These are phyloP conservation scores for Magallana angulata DNA, from an alignment of 1,140 invertebrate species.

Conservation along the genomic window DNA sequence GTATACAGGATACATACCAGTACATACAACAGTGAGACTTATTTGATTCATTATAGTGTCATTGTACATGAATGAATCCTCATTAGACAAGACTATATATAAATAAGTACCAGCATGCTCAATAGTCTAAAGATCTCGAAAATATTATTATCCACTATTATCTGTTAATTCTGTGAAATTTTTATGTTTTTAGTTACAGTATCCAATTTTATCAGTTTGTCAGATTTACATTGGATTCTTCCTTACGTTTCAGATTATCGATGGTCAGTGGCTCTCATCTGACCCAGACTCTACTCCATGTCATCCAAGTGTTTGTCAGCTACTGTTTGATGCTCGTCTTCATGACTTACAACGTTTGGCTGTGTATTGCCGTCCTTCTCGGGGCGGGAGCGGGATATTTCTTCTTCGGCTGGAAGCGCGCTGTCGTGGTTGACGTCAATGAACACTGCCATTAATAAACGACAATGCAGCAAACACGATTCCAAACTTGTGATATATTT, in stretches of 20 bases:
- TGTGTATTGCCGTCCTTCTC: conserved; percentile 93
- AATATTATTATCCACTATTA: too few relatives aligned
- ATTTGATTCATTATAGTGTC: too few relatives aligned
- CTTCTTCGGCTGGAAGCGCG: conserved; percentile 95
- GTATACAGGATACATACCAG: too few relatives aligned
- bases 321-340: conserved; percentile 98
- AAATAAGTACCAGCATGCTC: too few relatives aligned
- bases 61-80: too few relatives aligned
- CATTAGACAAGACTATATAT: too few relatives aligned
- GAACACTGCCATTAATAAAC: conserved; percentile 92
- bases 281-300: conserved; percentile 93
- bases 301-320: conserved; percentile 92
- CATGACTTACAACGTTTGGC: conserved; percentile 98
- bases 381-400: conserved; percentile 95
- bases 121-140: too few relatives aligned
- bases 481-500: background rate
- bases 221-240: too few relatives aligned
- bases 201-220: too few relatives aligned
- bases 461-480: background rate
- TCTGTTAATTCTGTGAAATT: too few relatives aligned
- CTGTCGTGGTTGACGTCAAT: conserved; percentile 92
- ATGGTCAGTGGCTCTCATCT: conserved; percentile 82
- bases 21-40: too few relatives aligned
- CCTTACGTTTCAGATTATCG: conserved; percentile 61
- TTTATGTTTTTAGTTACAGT: too few relatives aligned